Evolutionary conservation across 2,113 vertebrate species (phyloP).

Genomic region (Ciconia boyciana): DNA sequence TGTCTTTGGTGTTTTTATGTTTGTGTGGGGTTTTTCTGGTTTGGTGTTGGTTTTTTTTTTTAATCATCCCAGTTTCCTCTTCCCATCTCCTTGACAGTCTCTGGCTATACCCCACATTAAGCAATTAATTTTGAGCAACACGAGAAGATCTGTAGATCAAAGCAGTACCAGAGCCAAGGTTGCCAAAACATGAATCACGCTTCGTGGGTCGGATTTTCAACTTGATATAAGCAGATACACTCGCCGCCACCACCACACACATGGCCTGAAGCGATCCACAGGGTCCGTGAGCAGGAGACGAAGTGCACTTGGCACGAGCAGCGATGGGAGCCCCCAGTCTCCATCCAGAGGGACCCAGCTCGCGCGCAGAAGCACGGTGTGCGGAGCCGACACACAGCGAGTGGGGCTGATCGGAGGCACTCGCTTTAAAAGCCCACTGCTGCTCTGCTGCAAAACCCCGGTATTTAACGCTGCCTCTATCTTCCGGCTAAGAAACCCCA

Average conservation of each 20-base stretch:
- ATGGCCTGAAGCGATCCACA: background rate
- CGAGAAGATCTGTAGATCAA: background rate
- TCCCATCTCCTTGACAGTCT: background rate
- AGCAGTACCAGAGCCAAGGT: background rate
- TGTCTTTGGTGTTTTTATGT: fast-evolving
- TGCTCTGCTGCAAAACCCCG: background rate
- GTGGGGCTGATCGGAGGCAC: background rate
- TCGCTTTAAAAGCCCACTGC: background rate
- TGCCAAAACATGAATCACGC: background rate
- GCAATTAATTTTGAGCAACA: background rate
- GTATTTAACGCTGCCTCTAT: background rate
- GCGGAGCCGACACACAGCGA: background rate
- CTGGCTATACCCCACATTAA: background rate
- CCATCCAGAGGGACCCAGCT: background rate
- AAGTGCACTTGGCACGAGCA: fast-evolving
- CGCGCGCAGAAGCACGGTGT: fast-evolving
- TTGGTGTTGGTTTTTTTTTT: background rate
- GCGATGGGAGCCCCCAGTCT: fast-evolving
- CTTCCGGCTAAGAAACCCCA: background rate
- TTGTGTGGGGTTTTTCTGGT: background rate
- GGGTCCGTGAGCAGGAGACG: fast-evolving
- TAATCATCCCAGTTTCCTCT: background rate
- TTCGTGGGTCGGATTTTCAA: background rate
- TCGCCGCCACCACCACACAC: background rate
- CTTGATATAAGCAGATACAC: background rate